Evolutionary conservation across 2,797 vertebrate genomes (phyloP).

Genomic region (Anguilla megastoma): DNA sequence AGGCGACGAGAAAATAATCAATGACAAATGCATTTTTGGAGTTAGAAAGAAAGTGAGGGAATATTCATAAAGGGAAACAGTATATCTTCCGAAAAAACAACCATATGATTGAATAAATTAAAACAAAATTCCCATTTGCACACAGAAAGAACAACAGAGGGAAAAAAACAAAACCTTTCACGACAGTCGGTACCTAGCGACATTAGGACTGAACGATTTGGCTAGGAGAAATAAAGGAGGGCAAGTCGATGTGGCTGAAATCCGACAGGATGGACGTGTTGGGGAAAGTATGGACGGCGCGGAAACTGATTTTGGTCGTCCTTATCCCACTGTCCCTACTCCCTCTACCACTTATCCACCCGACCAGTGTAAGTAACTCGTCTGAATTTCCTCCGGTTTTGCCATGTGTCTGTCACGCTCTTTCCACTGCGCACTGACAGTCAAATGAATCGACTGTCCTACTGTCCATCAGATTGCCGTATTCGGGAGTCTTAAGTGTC

Average conservation of each 20-base stretch:
- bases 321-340: constrained; percentile 88
- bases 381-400: neutral
- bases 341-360: constrained; percentile 86
- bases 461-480: neutral
- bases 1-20: neutral
- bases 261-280: constrained; percentile 81
- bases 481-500: neutral
- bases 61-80: constrained; percentile 30
- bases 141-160: neutral
- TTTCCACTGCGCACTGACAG: neutral
- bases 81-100: neutral
- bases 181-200: constrained; percentile 6
- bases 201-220: neutral
- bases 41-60: constrained; percentile 11
- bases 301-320: constrained; percentile 86
- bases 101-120: constrained; percentile 9
- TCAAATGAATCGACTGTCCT: neutral
- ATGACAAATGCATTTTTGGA: neutral
- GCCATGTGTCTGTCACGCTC: neutral
- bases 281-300: constrained; percentile 80
- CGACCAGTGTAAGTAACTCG: constrained; percentile 88
- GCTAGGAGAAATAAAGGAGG: constrained; percentile 12
- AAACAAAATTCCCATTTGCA: neutral
- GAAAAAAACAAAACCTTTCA: neutral
- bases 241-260: constrained; percentile 71